phyloP scores from a whole-genome alignment of 1,140 invertebrate species.

The Heliconius eleuchia region DNA sequence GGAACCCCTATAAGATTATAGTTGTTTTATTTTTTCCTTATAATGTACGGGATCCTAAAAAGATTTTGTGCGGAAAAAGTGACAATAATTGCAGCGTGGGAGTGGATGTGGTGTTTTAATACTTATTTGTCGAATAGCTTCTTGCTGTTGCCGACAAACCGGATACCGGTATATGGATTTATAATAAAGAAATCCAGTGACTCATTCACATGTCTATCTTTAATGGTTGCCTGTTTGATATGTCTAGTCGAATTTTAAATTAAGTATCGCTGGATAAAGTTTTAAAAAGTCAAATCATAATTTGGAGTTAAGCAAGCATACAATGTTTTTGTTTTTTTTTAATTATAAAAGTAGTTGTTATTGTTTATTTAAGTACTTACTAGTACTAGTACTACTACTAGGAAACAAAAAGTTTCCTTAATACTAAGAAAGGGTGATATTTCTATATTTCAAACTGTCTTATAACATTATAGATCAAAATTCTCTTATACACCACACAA shows the following conservation, averaged over 20 bases:
- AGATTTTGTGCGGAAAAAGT: background rate
- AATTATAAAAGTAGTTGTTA: too few relatives aligned
- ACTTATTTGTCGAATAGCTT: background rate
- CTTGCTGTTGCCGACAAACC: background rate
- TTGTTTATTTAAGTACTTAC: too few relatives aligned
- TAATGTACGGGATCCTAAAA: too few relatives aligned
- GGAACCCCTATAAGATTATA: too few relatives aligned
- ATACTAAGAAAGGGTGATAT: too few relatives aligned
- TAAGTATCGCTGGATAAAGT: too few relatives aligned
- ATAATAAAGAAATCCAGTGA: slow-evolving; percentile 4
- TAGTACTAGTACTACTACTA: too few relatives aligned
- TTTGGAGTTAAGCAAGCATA: background rate
- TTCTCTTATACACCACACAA: background rate
- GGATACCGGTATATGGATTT: slow-evolving; percentile 17
- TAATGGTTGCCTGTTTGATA: background rate
- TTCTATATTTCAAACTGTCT: too few relatives aligned
- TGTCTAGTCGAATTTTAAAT: background rate
- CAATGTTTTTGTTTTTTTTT: too few relatives aligned
- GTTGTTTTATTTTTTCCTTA: too few relatives aligned
- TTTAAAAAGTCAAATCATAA: background rate
- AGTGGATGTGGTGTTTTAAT: slow-evolving; percentile 33
- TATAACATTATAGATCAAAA: background rate
- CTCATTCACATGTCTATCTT: slow-evolving; percentile 6
- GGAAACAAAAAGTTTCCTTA: too few relatives aligned
- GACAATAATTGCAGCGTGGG: slow-evolving; percentile 31